Base-by-base conservation (phyloP, 2,113 vertebrate genomes). In the Dascyllus trimaculatus region DNA sequence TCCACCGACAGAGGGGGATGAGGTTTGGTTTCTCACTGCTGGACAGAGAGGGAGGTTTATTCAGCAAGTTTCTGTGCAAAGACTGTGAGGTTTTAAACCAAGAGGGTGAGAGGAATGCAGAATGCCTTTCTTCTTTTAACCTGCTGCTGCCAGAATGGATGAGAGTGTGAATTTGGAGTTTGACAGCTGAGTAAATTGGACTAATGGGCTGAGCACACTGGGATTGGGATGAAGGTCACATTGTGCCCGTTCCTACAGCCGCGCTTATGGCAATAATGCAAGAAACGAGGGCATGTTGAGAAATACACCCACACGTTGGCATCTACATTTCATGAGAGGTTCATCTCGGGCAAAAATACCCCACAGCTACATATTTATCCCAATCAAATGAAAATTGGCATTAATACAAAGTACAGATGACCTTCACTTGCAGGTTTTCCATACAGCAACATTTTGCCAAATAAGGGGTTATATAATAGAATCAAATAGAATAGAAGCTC, bases 171-270 rank as follows among this genome's bases (percentile, higher is more conserved):
- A 79, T 87, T 75, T 78, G 75, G 71, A 80, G 80, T 79, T 81
- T 90, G 87, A 91, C 92, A 92, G 86, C 84, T 90, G 81, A 91
- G 75, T 86, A 89, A 89, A 93, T 91, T 91, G 87, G 84, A 91
- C 80, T 90, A 92, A 92, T 90, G 84, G 90, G 73, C 86, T 82
- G 83, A 87, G 71, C 83, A 82, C 62, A 52, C 52, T 66, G 61
- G 66, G 82, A 85, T 67, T 53, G 74, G 72, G 79, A 89, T 67
- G 78, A 87, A 84, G 91, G 89, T 87, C 85, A 87, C 70, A 57
- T 11, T 68, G 59, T 62, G 72, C 75, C 60, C 49, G 22, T 69
- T 86, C 57, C 62, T 78, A 40, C 52, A 58, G 62, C 72, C 66
- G 40, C 22, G 48, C 78, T 89, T 80, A 59, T 75, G 75, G 70